Base-by-base conservation (phyloP, 2,797 vertebrate genomes). In the Peromyscus eremicus region DNA sequence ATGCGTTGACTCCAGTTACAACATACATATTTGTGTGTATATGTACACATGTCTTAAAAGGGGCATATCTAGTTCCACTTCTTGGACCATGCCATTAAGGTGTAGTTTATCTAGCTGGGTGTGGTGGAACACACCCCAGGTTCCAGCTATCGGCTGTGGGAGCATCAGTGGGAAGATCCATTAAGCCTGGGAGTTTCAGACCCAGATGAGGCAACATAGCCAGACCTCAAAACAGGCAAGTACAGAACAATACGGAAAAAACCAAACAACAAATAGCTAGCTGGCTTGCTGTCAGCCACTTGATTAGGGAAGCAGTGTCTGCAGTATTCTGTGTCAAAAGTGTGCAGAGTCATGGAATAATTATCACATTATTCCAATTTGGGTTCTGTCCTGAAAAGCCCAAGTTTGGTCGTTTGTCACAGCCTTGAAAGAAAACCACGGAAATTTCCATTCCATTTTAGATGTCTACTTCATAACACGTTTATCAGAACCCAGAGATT, bases 341-440 rank as follows among this genome's bases (percentile, higher is more conserved):
- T 34, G 46, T 81, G 29, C 60, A 21, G 66, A 60, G 57, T 79
- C 25, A 2, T 52, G 73, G 68, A 43, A 85, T 49, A 75, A 62
- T 97, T 62, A 66, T 71, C 73, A 64, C 88, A 75, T 96, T 64
- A 73, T 79, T 92, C 64, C 62, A 23, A 0, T 91, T 52, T 71
- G 62, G 62, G 76, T 86, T 86, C 19, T 37, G 57, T 75, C 52
- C 32, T 6, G 14, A 64, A 66, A 96, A 71, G 80, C 76, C 97
- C 80, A 95, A 92, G 87, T 95, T 85, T 97, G 94, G 85, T 94
- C 91, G 92, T 94, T 89, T 92, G 90, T 77, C 62, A 43, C 34
- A 49, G 81, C 71, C 91, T 91, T 49, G 57, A 71, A 83, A 83
- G 86, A 92, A 95, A 95, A 68, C 34, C 55, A 70, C 82, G 92